Evolutionary conservation across 92 coral and sea anemone genomes (phyloP).

Genomic region (Isaurus tuberculatus): DNA sequence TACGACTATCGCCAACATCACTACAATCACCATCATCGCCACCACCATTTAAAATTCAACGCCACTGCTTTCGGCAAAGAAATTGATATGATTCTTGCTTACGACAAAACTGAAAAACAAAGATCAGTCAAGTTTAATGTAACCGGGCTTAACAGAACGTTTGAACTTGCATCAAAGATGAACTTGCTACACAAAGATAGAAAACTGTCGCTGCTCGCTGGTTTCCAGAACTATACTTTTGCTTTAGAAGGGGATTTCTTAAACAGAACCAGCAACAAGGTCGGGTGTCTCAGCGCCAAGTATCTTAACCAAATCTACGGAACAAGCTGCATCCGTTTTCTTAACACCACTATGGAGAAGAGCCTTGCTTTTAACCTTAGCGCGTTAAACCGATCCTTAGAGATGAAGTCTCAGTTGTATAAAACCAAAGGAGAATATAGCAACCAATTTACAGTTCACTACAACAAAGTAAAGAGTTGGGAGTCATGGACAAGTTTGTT

Average conservation of each 20-base stretch:
- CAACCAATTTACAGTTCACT: conserved; percentile 67
- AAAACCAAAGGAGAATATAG: conserved; percentile 46
- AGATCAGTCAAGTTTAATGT: conserved; percentile 46
- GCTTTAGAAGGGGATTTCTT: conserved; percentile 72
- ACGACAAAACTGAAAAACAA: conserved; percentile 14
- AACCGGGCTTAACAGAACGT: conserved; percentile 63
- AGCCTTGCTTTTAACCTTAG: conserved; percentile 74
- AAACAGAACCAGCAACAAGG: conserved; percentile 58
- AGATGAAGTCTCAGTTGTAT: conserved; percentile 68
- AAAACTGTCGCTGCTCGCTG: conserved; percentile 69
- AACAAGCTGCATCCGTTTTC: conserved; percentile 63
- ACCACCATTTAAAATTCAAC: conserved; percentile 45
- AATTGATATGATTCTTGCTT: conserved; percentile 36
- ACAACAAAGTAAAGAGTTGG: conserved; percentile 64
- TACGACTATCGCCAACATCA: conserved; percentile 25
- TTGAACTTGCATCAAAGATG: conserved; percentile 66
- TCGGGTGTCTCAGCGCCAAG: conserved; percentile 70
- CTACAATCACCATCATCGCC: conserved; percentile 7
- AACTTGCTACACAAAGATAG: conserved; percentile 58
- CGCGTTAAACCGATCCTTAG: conserved; percentile 70
- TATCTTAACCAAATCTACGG: conserved; percentile 72
- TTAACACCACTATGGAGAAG: conserved; percentile 72
- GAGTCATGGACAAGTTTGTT: conserved; percentile 75
- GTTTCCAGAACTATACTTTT: conserved; percentile 79
- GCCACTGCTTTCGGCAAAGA: conserved; percentile 51